A percentile compares a stretch with the other conserved stretches of the same genome.
phyloP scores from a whole-genome alignment of 2,113 vertebrate species.

The Scytalopus superciliaris region DNA sequence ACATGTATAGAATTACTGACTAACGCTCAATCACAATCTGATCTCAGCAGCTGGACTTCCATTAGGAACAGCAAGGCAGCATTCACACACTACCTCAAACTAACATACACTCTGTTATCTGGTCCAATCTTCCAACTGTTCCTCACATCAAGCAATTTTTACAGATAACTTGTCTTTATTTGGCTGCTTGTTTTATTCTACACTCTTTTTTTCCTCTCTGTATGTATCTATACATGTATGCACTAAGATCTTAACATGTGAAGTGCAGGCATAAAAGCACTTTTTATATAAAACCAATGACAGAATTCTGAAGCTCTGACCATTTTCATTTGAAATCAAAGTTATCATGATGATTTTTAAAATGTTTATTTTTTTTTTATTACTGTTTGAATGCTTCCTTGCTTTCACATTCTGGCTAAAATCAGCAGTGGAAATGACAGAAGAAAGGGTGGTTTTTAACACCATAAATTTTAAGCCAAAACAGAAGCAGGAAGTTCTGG shows the following conservation, averaged over 20 bases:
- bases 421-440: not conserved
- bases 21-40: not conserved
- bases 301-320: not conserved
- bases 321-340: not conserved
- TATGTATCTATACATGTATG: rapidly evolving
- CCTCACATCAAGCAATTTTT: not conserved
- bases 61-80: not conserved
- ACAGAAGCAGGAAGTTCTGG: conserved; percentile 41
- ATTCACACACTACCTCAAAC: not conserved
- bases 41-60: not conserved
- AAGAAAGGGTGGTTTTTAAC: not conserved
- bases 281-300: not conserved
- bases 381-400: not conserved
- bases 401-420: not conserved
- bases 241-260: not conserved
- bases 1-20: not conserved
- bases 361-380: not conserved
- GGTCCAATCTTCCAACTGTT: not conserved
- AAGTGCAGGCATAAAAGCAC: not conserved
- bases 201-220: not conserved
- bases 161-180: not conserved
- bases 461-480: not conserved
- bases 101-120: not conserved
- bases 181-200: not conserved
- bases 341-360: not conserved